These are phyloP conservation scores for Nymphicus hollandicus DNA, from an alignment of 2,113 vertebrate species.

Conservation along the genomic window DNA sequence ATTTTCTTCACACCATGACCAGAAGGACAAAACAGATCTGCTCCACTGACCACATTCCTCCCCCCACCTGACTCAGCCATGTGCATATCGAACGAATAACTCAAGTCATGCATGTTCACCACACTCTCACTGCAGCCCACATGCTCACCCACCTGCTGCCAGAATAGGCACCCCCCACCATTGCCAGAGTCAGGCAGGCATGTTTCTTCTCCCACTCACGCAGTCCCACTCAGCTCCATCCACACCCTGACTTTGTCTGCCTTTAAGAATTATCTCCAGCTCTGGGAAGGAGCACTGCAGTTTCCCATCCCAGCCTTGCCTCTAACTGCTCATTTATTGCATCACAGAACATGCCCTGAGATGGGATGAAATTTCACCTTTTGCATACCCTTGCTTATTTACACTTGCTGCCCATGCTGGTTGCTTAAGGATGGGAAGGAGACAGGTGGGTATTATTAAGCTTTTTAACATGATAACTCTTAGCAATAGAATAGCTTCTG, in stretches of 20 bases:
- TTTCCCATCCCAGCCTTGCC: neutral
- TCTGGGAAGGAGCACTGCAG: neutral
- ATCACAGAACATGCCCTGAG: neutral
- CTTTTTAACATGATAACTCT: neutral
- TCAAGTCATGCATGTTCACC: neutral
- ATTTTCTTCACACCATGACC: neutral
- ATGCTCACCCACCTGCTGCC: neutral
- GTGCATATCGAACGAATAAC: neutral
- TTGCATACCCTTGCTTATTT: conserved; percentile 12
- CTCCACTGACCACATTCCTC: neutral
- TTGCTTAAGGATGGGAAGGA: conserved; percentile 21
- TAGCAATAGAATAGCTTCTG: neutral
- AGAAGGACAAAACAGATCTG: neutral
- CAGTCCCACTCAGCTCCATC: conserved; percentile 31
- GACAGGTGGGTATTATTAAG: conserved; percentile 5
- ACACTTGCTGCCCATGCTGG: neutral
- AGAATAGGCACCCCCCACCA: neutral
- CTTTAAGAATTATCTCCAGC: conserved; percentile 21
- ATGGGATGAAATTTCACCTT: neutral
- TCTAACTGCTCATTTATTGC: neutral
- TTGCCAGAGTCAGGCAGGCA: neutral
- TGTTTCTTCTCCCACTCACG: conserved; percentile 18
- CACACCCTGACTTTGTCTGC: conserved; percentile 3
- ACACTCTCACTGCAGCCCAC: neutral
- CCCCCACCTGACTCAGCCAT: neutral